These are phyloP conservation scores for Drosophila mimetica DNA, from an alignment of 2,888 invertebrate species.

Conservation along the genomic window DNA sequence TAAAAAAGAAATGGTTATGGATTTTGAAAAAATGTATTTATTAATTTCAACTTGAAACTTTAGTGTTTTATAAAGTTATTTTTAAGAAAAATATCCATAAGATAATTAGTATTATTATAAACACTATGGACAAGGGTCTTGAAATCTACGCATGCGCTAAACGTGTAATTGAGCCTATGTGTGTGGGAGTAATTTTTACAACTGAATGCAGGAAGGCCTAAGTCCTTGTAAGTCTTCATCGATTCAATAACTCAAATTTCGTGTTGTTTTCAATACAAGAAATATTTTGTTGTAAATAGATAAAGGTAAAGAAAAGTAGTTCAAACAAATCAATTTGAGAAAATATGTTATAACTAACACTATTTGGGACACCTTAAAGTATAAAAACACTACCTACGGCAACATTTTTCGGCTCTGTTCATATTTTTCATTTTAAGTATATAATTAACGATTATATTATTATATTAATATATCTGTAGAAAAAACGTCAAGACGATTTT, in stretches of 20 bases:
- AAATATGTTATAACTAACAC: not conserved
- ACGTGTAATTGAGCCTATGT: slow-evolving; percentile 9
- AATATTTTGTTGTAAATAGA: not conserved
- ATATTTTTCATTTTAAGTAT: not conserved
- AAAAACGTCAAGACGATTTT: not conserved
- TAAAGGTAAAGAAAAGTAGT: no score
- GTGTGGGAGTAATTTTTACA: slow-evolving; percentile 34
- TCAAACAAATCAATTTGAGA: not conserved
- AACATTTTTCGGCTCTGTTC: slow-evolving; percentile 5
- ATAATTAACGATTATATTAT: not conserved
- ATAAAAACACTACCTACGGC: slow-evolving; percentile 5
- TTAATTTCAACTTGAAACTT: no score
- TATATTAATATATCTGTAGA: not conserved
- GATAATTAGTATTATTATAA: not conserved
- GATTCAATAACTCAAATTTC: slow-evolving; percentile 12
- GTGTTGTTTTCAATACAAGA: not conserved
- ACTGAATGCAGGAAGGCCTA: slow-evolving; percentile 22
- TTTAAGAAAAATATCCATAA: not conserved
- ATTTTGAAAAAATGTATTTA: no score
- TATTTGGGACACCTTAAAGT: not conserved
- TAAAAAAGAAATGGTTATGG: no score
- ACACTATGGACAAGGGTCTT: slow-evolving; percentile 4
- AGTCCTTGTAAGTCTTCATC: slow-evolving; percentile 39
- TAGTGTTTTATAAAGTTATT: no score
- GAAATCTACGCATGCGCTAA: slow-evolving; percentile 22